Percentiles rank a stretch among this genome's conserved stretches.
These are phyloP conservation scores for Mionectes olivaceus DNA, from an alignment of 2,797 vertebrate species.

Conservation along the genomic window DNA sequence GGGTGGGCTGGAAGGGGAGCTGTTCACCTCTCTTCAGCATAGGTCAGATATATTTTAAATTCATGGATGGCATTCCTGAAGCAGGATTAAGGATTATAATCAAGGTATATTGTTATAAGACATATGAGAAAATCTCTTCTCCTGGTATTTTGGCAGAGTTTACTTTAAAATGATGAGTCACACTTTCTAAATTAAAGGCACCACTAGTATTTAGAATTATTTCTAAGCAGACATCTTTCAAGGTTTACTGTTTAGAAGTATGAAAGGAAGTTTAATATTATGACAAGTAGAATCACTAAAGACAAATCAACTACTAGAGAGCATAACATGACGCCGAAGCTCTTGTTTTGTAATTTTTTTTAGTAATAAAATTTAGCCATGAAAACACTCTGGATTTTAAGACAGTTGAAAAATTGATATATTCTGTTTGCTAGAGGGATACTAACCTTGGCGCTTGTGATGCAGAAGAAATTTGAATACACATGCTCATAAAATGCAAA, in stretches of 20 bases:
- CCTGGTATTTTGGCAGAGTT: not conserved
- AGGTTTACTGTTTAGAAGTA: not conserved
- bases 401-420: not conserved
- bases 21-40: not conserved
- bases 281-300: not conserved
- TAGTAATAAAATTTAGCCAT: not conserved
- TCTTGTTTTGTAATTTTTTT: not conserved
- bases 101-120: not conserved
- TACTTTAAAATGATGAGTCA: not conserved
- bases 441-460: not conserved
- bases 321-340: not conserved
- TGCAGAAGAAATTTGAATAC: not conserved
- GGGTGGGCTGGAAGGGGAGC: accelerated
- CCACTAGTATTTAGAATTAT: not conserved
- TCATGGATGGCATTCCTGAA: not conserved
- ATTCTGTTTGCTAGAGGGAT: not conserved
- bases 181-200: not conserved
- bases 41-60: not conserved
- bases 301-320: not conserved
- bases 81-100: not conserved
- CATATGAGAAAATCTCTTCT: not conserved
- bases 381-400: not conserved
- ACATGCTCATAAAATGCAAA: not conserved
- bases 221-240: not conserved
- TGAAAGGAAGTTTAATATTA: not conserved